phyloP scores from a whole-genome alignment of 2,888 invertebrate genomes.

The Tenthredo mesomela region DNA sequence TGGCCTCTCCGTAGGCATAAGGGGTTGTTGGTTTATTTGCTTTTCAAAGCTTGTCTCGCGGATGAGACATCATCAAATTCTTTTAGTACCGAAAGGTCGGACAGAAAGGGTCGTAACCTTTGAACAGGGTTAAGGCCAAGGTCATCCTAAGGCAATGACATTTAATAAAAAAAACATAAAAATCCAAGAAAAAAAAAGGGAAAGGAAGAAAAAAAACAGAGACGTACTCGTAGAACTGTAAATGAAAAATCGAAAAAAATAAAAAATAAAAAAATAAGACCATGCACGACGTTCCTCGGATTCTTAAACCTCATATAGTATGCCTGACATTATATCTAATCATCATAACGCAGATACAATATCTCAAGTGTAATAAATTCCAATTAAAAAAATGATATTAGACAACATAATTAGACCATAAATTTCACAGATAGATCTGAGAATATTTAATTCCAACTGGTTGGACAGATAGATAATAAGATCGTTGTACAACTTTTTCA shows the following conservation, averaged over 20 bases:
- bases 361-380: too few relatives aligned
- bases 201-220: not conserved
- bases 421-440: not conserved
- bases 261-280: not conserved
- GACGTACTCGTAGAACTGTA: not conserved
- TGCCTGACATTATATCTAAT: not conserved
- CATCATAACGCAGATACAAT: not conserved
- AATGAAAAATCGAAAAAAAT: not conserved
- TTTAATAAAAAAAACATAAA: not conserved
- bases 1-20: not conserved
- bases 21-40: constrained; percentile 14
- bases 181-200: not conserved
- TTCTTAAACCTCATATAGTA: not conserved
- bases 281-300: not conserved
- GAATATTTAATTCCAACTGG: not conserved
- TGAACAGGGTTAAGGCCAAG: not conserved
- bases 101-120: constrained; percentile 13
- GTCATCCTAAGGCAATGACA: not conserved
- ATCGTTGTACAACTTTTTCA: not conserved
- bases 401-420: not conserved
- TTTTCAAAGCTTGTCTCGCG: constrained; percentile 32
- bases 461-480: not conserved
- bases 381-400: not conserved
- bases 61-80: constrained; percentile 31
- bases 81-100: constrained; percentile 28